Base-by-base conservation (phyloP, 1,140 invertebrate species). In the Augochlora pura region DNA sequence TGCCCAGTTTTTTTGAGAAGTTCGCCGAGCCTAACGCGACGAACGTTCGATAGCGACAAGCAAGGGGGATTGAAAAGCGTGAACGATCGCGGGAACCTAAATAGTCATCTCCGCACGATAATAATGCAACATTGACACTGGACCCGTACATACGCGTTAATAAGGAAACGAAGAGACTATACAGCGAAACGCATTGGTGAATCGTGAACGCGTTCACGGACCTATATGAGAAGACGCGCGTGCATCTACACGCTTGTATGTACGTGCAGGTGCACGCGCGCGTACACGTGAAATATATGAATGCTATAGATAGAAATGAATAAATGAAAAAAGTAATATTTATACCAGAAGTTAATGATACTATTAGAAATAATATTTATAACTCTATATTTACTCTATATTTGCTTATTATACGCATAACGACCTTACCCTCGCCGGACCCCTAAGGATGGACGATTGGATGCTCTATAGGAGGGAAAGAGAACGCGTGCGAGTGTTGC, bases 301-400 rank as follows among this genome's bases (percentile, higher is more conserved):
- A 82, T 62, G 73, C 60, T 77, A 59, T 77, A 67, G 18, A 82
- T 75, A 80, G 64, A 65, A 27, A 67, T 70, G 75, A 83, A 69
- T 59, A 80, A 77, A 78, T 83, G 57, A 46, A 10, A 54, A 82
- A 73, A 87, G 38, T 85, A 87, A 84, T 86, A 86, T 87, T 87
- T 87, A 87, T 87, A 82, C 73, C 72, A 75, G 73, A 80, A 77
- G 76, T 87, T 87, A 86, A 79, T 81, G 78, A 59, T 80, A 82
- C 78, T 87, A 82, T 75, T 85, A 86, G 82, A 79, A 80, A 69
- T 89, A 89, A 87, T 89, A 88, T 89, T 90, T 90, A 85, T 89
- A 89, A 76, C 71, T 86, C 79, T 90, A 86, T 84, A 83, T 87
- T 87, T 82, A 83, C 68, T 81, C 49, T 52, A 52, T 18, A 80